A percentile compares a stretch with the other conserved stretches of the same genome.
Evolutionary conservation across 2,113 vertebrate species (phyloP).

Genomic region (Ailurus styani): DNA sequence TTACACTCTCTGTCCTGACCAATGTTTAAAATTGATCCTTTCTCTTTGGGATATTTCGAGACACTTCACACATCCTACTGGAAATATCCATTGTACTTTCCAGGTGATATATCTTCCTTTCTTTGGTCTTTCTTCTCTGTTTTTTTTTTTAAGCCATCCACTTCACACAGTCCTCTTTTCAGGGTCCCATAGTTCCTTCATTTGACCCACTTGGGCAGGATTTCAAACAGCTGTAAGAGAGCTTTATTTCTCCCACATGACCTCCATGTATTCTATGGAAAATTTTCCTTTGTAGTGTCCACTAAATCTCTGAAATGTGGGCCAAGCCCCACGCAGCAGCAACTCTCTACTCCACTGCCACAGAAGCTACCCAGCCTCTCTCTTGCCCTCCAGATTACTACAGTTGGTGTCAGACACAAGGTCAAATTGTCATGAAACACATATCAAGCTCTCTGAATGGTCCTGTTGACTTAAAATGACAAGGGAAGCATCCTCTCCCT

Average conservation of each 20-base stretch:
- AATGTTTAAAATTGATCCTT: background rate
- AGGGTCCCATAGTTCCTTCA: background rate
- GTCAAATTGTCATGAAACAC: background rate
- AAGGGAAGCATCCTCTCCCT: background rate
- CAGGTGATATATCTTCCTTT: background rate
- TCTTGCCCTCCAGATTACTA: background rate
- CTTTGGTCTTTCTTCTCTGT: background rate
- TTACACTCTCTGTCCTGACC: background rate
- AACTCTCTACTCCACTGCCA: background rate
- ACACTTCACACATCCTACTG: background rate
- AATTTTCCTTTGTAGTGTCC: background rate
- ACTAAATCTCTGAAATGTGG: background rate
- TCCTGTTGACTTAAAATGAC: background rate
- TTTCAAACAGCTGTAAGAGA: background rate
- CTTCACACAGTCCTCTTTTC: background rate
- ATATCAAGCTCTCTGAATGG: background rate
- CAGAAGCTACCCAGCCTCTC: background rate
- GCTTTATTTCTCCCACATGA: background rate
- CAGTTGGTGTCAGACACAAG: background rate
- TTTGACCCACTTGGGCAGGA: background rate
- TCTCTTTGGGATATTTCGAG: background rate
- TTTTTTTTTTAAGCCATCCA: background rate
- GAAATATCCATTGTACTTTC: background rate
- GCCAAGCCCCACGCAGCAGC: background rate
- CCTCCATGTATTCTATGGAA: background rate